Evolutionary conservation across 2,888 invertebrate species (phyloP), one percentile per base, ranked within the genome.

Genomic region (Cepaea hortensis): DNA sequence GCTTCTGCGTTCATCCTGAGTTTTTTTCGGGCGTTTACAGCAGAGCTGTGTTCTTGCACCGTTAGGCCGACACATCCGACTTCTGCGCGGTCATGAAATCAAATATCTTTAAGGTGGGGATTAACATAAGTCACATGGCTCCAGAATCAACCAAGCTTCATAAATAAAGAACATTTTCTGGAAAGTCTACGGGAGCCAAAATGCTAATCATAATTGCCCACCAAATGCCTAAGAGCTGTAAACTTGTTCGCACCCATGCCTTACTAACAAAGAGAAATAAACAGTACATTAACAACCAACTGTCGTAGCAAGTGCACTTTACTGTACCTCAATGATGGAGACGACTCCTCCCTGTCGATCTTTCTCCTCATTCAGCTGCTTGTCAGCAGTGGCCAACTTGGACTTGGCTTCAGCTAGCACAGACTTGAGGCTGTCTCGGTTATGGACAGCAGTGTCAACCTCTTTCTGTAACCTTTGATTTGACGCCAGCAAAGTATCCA

Each of bases 381-480:
- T 88, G 65, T 86, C 72, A 55, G 73, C 86, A 35, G 62, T 68
- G 15, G 87, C 46, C n/a, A 89, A 80, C 9, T 81, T 80, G 18
- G 68, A 18, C 48, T 85, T 89, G 48, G 88, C 50, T 70, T 90
- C 90, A 50, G 87, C 88, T 55, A 90, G 77, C 3, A 79, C 82
- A 50, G 81, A 77, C 75, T 86, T 88, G 3, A 90, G 85, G 4
- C 76, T 85, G 13, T 87, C 85, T 61, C 88, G 86, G 46, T 90
- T 89, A 70, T 88, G 86, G 6, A 84, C 75, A 35, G 84, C 50
- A 0, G 77, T 80, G 18, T 55, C 87, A 3, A 90, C 87, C 48
- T 91, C 90, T 11, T 80, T 80, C 73, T 90, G 89, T 15, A 91
- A 90, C 15, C 90, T 86, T n/a, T 90, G 88, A 85, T 90, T 91